A percentile compares a stretch with the other conserved stretches of the same genome.
phyloP scores from a whole-genome alignment of 1,140 invertebrate genomes.

The Ostrea edulis region DNA sequence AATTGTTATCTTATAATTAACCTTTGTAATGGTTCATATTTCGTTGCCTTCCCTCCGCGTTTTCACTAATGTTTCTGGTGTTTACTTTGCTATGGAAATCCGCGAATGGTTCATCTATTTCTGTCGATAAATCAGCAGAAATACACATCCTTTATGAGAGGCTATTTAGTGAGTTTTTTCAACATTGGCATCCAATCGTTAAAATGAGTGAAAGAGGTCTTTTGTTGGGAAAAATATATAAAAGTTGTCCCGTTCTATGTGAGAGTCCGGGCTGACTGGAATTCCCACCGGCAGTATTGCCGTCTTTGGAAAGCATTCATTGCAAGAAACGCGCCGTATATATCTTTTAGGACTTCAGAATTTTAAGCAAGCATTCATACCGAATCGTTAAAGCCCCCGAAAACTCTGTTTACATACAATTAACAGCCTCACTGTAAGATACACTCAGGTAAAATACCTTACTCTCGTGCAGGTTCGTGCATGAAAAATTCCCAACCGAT shows the following conservation, averaged over 20 bases:
- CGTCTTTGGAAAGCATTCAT: constrained; percentile 16
- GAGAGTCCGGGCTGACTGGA: neutral
- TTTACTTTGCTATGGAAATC: neutral
- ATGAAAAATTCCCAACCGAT: constrained; percentile 10
- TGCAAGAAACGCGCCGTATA: neutral
- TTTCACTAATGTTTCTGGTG: neutral
- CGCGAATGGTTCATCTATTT: neutral
- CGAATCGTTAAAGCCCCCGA: constrained; percentile 3
- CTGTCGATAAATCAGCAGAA: neutral
- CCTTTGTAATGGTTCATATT: neutral
- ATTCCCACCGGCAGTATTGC: neutral
- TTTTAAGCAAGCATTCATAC: neutral
- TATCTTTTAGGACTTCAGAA: neutral
- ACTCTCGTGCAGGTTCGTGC: neutral
- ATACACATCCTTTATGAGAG: neutral
- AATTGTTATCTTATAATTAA: neutral
- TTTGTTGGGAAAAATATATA: constrained; percentile 3
- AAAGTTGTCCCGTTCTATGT: neutral
- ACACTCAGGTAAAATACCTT: constrained; percentile 16
- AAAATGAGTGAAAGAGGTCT: constrained; percentile 7
- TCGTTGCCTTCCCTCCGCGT: neutral
- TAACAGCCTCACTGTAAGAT: neutral
- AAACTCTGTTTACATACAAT: constrained; percentile 12
- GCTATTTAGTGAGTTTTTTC: neutral
- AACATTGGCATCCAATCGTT: constrained; percentile 17